Evolutionary conservation across 2,888 invertebrate species (phyloP).

Genomic region (Netelia inedita): DNA sequence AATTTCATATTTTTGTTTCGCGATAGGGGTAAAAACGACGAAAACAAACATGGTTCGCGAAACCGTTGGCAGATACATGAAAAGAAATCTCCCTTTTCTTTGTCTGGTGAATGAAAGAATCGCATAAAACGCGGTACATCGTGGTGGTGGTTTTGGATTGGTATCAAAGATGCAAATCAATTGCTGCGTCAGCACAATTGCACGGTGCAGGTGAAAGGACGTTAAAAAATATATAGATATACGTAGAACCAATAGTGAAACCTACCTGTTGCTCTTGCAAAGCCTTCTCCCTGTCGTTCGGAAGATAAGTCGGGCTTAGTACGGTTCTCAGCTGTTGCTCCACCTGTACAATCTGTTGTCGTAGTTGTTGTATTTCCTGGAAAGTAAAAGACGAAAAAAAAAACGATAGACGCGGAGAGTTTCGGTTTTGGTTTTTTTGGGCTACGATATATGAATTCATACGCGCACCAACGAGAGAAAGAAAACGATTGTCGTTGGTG

Average conservation of each 20-base stretch:
- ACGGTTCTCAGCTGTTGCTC: conserved; percentile 95
- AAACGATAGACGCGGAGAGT: conserved; percentile 43
- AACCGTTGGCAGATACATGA: conserved; percentile 28
- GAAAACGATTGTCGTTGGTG: conserved; percentile 25
- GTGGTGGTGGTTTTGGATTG: conserved; percentile 82
- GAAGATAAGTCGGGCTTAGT: conserved; percentile 93
- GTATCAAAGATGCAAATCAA: conserved; percentile 81
- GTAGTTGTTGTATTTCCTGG: conserved; percentile 93
- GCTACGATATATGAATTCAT: conserved; percentile 21
- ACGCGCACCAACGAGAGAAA: conserved; percentile 20
- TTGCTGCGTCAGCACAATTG: conserved; percentile 77
- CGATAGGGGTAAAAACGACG: neutral
- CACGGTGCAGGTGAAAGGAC: conserved; percentile 76
- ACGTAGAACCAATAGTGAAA: conserved; percentile 65
- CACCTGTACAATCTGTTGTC: conserved; percentile 93
- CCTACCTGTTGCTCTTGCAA: conserved; percentile 96
- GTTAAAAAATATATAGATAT: conserved; percentile 50
- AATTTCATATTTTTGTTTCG: conserved; percentile 22
- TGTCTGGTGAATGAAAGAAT: conserved; percentile 20
- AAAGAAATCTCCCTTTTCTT: neutral
- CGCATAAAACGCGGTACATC: conserved; percentile 70
- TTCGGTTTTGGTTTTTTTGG: conserved; percentile 33
- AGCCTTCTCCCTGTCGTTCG: conserved; percentile 93
- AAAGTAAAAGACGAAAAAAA: conserved; percentile 70
- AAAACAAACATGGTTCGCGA: conserved; percentile 15